Conservation (phyloP, 2,888 invertebrate species). For the Nephrotoma flavescens region DNA sequence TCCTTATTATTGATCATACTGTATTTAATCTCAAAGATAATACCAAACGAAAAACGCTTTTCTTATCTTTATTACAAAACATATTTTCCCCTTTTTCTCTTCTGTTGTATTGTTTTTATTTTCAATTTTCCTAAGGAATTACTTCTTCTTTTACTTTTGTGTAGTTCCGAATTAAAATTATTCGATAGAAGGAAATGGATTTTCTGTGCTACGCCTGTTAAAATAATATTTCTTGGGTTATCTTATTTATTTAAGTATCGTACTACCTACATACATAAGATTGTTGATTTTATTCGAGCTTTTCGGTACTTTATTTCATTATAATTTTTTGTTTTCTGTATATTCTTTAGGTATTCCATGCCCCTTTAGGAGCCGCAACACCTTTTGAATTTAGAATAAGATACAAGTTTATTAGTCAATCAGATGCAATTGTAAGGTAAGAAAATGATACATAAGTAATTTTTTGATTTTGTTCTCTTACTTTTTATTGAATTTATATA, state of each 20-base stretch:
- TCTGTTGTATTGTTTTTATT: neutral
- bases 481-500: neutral
- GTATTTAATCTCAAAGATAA: neutral
- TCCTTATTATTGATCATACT: neutral
- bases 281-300: neutral
- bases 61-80: neutral
- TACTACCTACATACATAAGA: neutral
- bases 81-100: neutral
- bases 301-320: neutral
- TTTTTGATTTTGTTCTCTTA: neutral
- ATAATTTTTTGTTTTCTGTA: neutral
- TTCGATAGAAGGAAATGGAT: neutral
- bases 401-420: slow-evolving; percentile 67
- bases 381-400: slow-evolving; percentile 69
- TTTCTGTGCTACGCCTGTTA: neutral
- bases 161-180: neutral
- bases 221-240: neutral
- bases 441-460: slow-evolving; percentile 10
- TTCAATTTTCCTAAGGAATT: neutral
- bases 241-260: neutral
- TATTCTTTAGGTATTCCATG: slow-evolving; percentile 29
- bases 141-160: neutral
- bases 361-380: slow-evolving; percentile 53
- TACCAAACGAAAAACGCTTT: neutral
- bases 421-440: slow-evolving; percentile 60